Base-by-base conservation (phyloP, 1,140 invertebrate species). In the Eueides isabella region DNA sequence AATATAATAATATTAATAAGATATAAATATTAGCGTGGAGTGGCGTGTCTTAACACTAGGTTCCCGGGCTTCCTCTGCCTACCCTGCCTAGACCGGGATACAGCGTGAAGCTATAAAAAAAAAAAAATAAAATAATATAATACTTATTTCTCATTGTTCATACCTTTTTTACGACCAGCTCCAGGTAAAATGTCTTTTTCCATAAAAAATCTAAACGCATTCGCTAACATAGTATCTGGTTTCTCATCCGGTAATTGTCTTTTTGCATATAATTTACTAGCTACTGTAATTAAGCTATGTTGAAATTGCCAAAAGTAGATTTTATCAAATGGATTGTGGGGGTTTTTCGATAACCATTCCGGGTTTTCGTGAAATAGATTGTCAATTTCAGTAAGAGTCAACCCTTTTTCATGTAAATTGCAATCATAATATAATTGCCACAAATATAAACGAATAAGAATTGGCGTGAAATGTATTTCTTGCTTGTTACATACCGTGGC, bases 291-390 rank as follows among this genome's bases (percentile, higher is more conserved):
- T 3, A 95, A 71, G 7, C 92, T 92, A 66, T 94, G 94, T 14
- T 95, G 66, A 85, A 94, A 95, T 83, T 95, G 94, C 94, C 94
- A 95, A 82, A 94, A 94, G 81, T 95, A 94, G 74, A 95, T 93
- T 73, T 88, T 90, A 75, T 95, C 94, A 80, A 95, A 95, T 1
- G 95, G 95, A 80, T 93, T 69, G 75, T 94, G 93, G 0, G 87
- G 78, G 14, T 80, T 82, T 72, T 89, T 90, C 3, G 94, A 79
- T 2, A 92, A 80, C 77, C 92, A 92, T 64, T 87, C 83, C 2
- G 88, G 88, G 78, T 94, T 93, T 70, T 87, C 80, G 16, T 84
- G 70, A 72, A 94, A 86, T 23, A 91, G 72, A 64, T 78, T 81
- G 80, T 95, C 94, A 5, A 94, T 92, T 67, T 94, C 88, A 1